These are phyloP conservation scores for Nothobranchius furzeri DNA, from an alignment of 2,113 vertebrate species.

Conservation along the genomic window DNA sequence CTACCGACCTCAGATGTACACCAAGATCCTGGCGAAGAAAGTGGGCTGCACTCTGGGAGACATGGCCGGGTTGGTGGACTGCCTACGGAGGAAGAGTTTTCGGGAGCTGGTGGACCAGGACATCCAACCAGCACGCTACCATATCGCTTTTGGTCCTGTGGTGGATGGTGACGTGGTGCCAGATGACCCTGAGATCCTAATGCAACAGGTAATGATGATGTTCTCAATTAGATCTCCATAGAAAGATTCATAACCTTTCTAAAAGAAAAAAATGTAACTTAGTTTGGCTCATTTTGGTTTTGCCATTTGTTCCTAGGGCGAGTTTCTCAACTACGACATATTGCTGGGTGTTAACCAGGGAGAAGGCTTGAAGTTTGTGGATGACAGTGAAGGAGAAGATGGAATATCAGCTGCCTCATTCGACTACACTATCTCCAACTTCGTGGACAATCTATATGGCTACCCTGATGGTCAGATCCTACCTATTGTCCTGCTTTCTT, in stretches of 20 bases:
- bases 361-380: conserved; percentile 94
- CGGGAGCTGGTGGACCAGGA: conserved; percentile 95
- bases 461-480: conserved; percentile 85
- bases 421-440: conserved; percentile 96
- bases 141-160: conserved; percentile 94
- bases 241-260: no score
- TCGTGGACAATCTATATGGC: conserved; percentile 95
- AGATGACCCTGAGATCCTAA: conserved; percentile 94
- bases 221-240: no score
- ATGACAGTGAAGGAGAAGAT: conserved; percentile 93
- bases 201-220: conserved; percentile 84
- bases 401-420: conserved; percentile 93
- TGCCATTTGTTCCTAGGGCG: conserved; percentile 76
- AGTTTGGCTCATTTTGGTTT: neutral
- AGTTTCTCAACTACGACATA: conserved; percentile 98
- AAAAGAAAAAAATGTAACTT: no score
- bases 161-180: conserved; percentile 96
- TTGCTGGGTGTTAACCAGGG: conserved; percentile 95
- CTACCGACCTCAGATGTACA: conserved; percentile 91
- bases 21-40: conserved; percentile 88
- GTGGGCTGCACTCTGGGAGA: conserved; percentile 89
- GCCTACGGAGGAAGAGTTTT: conserved; percentile 88
- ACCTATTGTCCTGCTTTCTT: neutral
- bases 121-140: conserved; percentile 94
- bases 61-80: conserved; percentile 87